A percentile compares a stretch with the other conserved stretches of the same genome.
These are phyloP conservation scores for Clarias pachynema DNA, from an alignment of 2,797 vertebrate genomes.

Conservation along the genomic window DNA sequence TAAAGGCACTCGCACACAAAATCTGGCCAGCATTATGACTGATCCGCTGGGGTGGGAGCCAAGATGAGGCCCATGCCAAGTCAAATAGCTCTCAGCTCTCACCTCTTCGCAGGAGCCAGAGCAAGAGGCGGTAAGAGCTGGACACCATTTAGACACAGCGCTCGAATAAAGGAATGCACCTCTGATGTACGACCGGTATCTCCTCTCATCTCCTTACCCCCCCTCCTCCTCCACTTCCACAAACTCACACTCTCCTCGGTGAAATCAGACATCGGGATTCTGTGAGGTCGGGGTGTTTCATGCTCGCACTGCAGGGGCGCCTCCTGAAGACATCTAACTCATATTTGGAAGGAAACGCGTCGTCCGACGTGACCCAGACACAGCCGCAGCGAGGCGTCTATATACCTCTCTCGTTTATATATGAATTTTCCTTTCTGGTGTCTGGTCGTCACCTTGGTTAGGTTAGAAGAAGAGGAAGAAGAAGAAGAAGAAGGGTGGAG, in stretches of 20 bases:
- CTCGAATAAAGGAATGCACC: constrained; percentile 61
- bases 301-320: constrained; percentile 18
- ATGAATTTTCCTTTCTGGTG: background rate
- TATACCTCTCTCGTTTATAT: background rate
- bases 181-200: constrained; percentile 75
- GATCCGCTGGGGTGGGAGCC: constrained; percentile 71
- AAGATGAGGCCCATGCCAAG: constrained; percentile 73
- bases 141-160: constrained; percentile 64
- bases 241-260: background rate
- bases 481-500: constrained; percentile 44
- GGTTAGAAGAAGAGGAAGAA: background rate
- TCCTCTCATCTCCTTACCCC: constrained; percentile 37
- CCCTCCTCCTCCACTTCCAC: constrained; percentile 42
- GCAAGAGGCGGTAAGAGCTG: constrained; percentile 42
- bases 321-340: constrained; percentile 24
- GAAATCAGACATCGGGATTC: constrained; percentile 26
- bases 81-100: constrained; percentile 69
- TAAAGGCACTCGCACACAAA: constrained; percentile 25
- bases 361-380: background rate
- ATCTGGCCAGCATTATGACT: constrained; percentile 69
- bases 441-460: background rate
- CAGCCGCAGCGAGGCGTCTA: background rate
- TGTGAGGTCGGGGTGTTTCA: constrained; percentile 18
- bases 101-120: constrained; percentile 42
- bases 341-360: background rate